Base-by-base conservation (phyloP, 2,888 invertebrate species). In the Agonum fuliginosum region DNA sequence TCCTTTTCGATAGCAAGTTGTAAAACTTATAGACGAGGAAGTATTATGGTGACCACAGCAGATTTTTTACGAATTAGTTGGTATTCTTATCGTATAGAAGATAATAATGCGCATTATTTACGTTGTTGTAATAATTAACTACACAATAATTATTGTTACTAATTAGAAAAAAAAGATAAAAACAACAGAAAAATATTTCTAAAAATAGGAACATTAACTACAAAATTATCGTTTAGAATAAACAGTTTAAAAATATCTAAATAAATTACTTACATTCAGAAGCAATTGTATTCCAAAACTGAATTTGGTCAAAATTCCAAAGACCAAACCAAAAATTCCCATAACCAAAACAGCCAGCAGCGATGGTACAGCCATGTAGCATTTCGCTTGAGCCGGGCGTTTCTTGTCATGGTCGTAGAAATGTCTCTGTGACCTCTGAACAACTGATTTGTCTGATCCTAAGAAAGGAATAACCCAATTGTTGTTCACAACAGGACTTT, bases 371-470 rank as follows among this genome's bases (percentile, higher is more conserved):
- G 79, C 80, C 72, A 84, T 82, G 85, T 97, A 98, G 0, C 94
- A 91, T 41, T 91, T 89, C 85, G 95, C 89, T 86, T 97, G 96
- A 4, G 91, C 91, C 0, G 98, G 97, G 2, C 96, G 90, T 80
- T 90, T 88, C 73, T 93, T 90, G 0, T 91, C 89, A 0, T 88
- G 85, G 46, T 93, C 91, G 84, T 91, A 93, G 17, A 95, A 89
- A 84, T 90, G 91, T 69, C 94, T 90, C 85, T 98, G 97, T 0
- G 96, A 92, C 58, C 98, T 90, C 84, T 91, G 87, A n/a, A 94
- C 91, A 0, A 98, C 92, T 0, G 97, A 92, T 78, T 91, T 90
- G 88, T 98, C 98, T 5, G 95, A 88, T 27, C 96, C 96, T 0
- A 91, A 91, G 87, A 98, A 97, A 0, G 95, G 93, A 0, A 95